Percentiles rank a stretch among this genome's conserved stretches.
These are phyloP conservation scores for Hycleus phaleratus DNA, from an alignment of 1,140 invertebrate genomes.

Conservation along the genomic window DNA sequence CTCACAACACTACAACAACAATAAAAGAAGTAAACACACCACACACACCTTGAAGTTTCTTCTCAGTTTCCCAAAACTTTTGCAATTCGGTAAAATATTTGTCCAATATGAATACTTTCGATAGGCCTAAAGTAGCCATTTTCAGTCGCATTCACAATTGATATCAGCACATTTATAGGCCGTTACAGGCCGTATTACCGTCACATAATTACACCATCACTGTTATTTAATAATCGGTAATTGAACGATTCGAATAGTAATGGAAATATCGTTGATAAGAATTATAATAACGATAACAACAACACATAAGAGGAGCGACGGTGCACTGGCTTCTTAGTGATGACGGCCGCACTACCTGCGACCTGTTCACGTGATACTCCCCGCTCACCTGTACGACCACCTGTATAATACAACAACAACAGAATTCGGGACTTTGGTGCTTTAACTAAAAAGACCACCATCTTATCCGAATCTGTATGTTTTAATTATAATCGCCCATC, in stretches of 20 bases:
- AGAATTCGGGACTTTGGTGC: constrained; percentile 11
- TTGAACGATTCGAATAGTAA: neutral
- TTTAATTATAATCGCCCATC: too few relatives aligned
- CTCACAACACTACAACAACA: neutral
- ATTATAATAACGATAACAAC: neutral
- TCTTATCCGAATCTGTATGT: too few relatives aligned
- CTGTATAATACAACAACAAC: constrained; percentile 4
- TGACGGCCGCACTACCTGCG: constrained; percentile 25
- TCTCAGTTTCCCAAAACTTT: constrained; percentile 95
- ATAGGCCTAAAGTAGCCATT: constrained; percentile 86
- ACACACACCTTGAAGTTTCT: constrained; percentile 84
- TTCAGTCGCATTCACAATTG: constrained; percentile 18
- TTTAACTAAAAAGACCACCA: too few relatives aligned
- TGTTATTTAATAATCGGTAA: neutral
- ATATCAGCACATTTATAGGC: constrained; percentile 12
- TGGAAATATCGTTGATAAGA: neutral
- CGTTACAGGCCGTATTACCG: constrained; percentile 32
- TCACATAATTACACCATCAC: constrained; percentile 19
- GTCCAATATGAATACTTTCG: constrained; percentile 95
- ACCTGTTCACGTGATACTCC: constrained; percentile 27
- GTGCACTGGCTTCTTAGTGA: constrained; percentile 18
- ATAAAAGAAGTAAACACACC: neutral
- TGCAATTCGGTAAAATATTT: constrained; percentile 94
- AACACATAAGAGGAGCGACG: constrained; percentile 12
- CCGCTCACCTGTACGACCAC: constrained; percentile 29